Percentiles rank a stretch among this genome's conserved stretches.
phyloP scores from a whole-genome alignment of 1,140 invertebrate genomes.

The Papilio machaon region DNA sequence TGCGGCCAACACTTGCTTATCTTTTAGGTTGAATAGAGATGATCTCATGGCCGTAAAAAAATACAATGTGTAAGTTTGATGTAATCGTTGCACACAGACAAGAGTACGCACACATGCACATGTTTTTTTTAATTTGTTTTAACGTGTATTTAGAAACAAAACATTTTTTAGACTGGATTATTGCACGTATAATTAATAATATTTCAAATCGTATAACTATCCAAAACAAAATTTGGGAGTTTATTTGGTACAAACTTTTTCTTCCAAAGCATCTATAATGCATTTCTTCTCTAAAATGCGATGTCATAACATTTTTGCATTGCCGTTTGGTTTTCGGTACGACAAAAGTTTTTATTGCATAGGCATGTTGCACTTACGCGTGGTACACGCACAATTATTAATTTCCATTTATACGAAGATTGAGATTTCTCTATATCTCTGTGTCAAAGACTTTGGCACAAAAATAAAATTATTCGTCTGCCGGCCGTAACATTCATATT shows the following conservation, averaged over 20 bases:
- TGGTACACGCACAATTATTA: background rate
- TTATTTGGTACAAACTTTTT: too few relatives aligned
- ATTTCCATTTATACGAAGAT: background rate
- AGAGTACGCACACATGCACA: background rate
- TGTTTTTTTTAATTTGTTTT: background rate
- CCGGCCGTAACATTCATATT: background rate
- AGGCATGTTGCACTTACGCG: background rate
- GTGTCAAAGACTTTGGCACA: background rate
- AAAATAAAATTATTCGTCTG: too few relatives aligned
- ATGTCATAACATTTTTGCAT: background rate
- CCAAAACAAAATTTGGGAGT: too few relatives aligned
- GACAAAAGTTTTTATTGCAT: background rate
- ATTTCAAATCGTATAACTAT: too few relatives aligned
- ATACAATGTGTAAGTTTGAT: constrained; percentile 10
- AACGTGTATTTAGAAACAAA: background rate
- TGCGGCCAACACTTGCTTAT: constrained; percentile 18
- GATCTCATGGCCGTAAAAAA: constrained; percentile 23
- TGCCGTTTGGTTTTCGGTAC: background rate
- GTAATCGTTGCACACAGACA: constrained; percentile 15
- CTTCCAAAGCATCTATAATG: too few relatives aligned
- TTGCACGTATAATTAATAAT: too few relatives aligned
- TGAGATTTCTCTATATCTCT: background rate
- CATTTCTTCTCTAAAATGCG: background rate
- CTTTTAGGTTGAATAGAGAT: constrained; percentile 23
- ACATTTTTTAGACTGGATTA: too few relatives aligned